Conservation (phyloP, 2,113 vertebrate species). For the Mirounga angustirostris region DNA sequence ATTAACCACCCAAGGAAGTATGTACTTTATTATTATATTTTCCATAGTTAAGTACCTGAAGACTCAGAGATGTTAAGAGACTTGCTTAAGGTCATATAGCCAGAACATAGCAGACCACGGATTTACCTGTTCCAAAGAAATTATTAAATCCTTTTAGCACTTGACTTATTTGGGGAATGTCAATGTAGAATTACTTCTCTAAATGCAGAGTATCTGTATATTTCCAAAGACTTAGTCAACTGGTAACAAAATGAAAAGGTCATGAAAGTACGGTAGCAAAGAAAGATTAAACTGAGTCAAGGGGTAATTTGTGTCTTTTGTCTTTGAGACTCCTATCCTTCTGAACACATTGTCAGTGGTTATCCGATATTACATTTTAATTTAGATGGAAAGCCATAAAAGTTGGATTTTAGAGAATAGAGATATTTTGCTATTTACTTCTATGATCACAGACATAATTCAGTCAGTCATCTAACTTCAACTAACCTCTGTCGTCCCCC, state of each 20-base stretch:
- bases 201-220: not conserved
- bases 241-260: not conserved
- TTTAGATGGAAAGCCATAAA: slow-evolving; percentile 59
- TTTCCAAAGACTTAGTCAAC: not conserved
- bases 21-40: not conserved
- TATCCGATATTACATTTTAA: slow-evolving; percentile 7
- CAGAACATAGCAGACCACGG: not conserved
- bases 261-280: not conserved
- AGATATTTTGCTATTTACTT: slow-evolving; percentile 52
- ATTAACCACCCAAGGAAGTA: not conserved
- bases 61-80: not conserved
- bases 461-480: slow-evolving; percentile 62
- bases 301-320: slow-evolving; percentile 9
- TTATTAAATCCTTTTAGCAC: not conserved
- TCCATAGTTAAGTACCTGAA: not conserved
- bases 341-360: not conserved
- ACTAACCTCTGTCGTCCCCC: slow-evolving; percentile 69
- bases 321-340: not conserved
- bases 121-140: slow-evolving; percentile 1
- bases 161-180: slow-evolving; percentile 15
- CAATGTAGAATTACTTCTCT: not conserved
- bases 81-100: not conserved
- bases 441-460: slow-evolving; percentile 32
- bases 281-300: slow-evolving; percentile 10
- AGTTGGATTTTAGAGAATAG: slow-evolving; percentile 44